Evolutionary conservation across 2,113 vertebrate genomes (phyloP).

Genomic region (Pleuronectes platessa): DNA sequence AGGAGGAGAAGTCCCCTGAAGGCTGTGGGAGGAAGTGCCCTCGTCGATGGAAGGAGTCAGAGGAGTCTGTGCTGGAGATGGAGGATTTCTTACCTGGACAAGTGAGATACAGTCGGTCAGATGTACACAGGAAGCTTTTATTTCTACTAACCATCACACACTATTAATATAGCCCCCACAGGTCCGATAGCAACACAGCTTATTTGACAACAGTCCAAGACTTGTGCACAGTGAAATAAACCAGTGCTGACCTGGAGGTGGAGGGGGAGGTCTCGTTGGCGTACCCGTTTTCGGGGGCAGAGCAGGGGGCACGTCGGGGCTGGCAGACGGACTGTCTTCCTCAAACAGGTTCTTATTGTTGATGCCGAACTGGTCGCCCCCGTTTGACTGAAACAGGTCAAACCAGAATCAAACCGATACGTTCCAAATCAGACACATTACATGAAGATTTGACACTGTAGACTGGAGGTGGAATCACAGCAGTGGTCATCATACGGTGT

Average conservation of each 20-base stretch:
- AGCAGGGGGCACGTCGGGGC: constrained; percentile 91
- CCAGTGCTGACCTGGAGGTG: constrained; percentile 89
- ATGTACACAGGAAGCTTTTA: constrained; percentile 4
- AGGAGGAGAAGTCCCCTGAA: constrained; percentile 85
- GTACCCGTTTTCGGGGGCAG: constrained; percentile 96
- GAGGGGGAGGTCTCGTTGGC: constrained; percentile 94
- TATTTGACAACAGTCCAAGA: not conserved
- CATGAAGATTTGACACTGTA: not conserved
- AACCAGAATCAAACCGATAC: not conserved
- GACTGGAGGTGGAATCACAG: not conserved
- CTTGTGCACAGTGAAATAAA: not conserved
- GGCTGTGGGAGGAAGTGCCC: constrained; percentile 90
- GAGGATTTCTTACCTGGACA: constrained; percentile 91
- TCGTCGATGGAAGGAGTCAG: constrained; percentile 92
- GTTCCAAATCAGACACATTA: not conserved
- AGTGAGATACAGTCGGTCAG: constrained; percentile 55
- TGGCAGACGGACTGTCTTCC: constrained; percentile 81
- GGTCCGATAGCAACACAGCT: not conserved
- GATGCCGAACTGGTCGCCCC: constrained; percentile 87
- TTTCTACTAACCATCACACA: not conserved
- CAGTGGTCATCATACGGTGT: not conserved
- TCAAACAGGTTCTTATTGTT: constrained; percentile 90
- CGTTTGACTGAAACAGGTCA: constrained; percentile 83
- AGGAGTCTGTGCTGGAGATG: constrained; percentile 91
- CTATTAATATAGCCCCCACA: no score